phyloP scores from a whole-genome alignment of 2,113 vertebrate genomes.

The Tragelaphus scriptus region DNA sequence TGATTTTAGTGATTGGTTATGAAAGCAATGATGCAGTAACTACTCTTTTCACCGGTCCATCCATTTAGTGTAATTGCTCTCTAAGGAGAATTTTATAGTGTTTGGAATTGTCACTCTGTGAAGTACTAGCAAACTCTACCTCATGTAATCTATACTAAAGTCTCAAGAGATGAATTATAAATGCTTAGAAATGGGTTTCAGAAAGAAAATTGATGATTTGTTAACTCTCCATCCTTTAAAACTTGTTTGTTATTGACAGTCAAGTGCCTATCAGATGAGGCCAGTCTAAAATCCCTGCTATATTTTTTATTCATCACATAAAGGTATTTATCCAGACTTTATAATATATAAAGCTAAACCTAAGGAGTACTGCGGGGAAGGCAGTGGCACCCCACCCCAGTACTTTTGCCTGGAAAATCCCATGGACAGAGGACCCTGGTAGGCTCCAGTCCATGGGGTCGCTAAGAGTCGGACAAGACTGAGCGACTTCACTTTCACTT shows the following conservation, averaged over 20 bases:
- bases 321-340: slow-evolving; percentile 41
- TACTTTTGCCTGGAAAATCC: no score
- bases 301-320: slow-evolving; percentile 64
- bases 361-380: slow-evolving; percentile 47
- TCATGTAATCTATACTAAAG: slow-evolving; percentile 42
- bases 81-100: neutral
- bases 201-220: slow-evolving; percentile 68
- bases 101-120: neutral
- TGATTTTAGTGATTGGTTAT: neutral
- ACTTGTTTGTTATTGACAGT: slow-evolving; percentile 72
- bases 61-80: slow-evolving; percentile 14
- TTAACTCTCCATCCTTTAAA: slow-evolving; percentile 68
- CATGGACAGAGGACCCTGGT: no score
- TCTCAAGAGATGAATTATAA: slow-evolving; percentile 69
- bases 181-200: slow-evolving; percentile 65
- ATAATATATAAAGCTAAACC: slow-evolving; percentile 60
- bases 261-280: slow-evolving; percentile 67
- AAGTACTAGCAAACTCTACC: slow-evolving; percentile 43
- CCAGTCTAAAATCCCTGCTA: slow-evolving; percentile 62
- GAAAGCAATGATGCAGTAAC: neutral
- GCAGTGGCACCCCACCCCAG: no score
- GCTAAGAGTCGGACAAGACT: no score
- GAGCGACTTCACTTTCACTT: no score
- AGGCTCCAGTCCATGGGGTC: no score
- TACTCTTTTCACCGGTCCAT: neutral